Evolutionary conservation across 2,113 vertebrate genomes (phyloP), one percentile per base, ranked within the genome.

Genomic region (Hydrolagus affinis): DNA sequence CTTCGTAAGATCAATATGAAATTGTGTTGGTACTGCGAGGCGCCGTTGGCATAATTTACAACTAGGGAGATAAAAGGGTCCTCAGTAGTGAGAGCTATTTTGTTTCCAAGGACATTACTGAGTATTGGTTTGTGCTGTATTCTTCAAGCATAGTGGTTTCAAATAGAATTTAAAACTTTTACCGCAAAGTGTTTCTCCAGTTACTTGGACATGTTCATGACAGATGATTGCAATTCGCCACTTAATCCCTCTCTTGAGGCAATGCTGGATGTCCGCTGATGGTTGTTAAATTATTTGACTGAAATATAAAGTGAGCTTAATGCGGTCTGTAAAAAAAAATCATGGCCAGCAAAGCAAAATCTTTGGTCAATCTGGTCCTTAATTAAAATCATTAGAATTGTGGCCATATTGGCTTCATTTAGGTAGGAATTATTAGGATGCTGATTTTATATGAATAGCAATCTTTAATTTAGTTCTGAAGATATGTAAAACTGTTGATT

Each of bases 221-320:
- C 73, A 75, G 73, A 32, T 56, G 30, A 75, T 75, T 75, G 44
- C 73, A 75, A 44, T 56, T 75, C 30, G 73, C 30, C 73, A 75
- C 32, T 56, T 75, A 56, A 32, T 75, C 73, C 73, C 32, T 75
- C 73, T 56, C 73, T 75, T 56, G 32, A 75, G 73, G 32, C 32
- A 56, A 32, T 75, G 56, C 73, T 9, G 32, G 32, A 56, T 75
- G 17, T 56, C 73, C 19, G 19, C 73, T 75, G 30, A 75, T 75
- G 30, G 14, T 15, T 75, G 8, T 75, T 44, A 56, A 75, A 75
- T 75, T 4, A 56, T 44, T 75, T 75, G 25, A 73, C 30, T 73
- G 71, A 10, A 25, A 73, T 73, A 17, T 75, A 75, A 75, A 56
- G 73, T 75, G 32, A 56, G 32, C 17, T 44, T 75, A 14, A 75